Evolutionary conservation across 2,113 vertebrate genomes (phyloP).

Genomic region (Colaptes auratus): DNA sequence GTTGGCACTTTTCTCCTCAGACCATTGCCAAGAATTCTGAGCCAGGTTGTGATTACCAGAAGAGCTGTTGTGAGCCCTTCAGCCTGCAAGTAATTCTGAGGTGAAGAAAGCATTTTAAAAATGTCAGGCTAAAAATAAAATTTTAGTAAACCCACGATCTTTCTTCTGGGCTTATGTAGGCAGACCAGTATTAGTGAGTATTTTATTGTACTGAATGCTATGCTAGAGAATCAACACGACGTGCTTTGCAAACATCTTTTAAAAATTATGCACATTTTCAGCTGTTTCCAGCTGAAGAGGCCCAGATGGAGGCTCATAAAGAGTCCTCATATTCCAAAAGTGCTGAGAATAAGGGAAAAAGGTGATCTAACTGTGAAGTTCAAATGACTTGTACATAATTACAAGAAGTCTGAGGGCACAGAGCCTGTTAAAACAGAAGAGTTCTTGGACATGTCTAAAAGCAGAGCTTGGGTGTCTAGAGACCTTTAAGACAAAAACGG

Average conservation of each 20-base stretch:
- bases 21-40: neutral
- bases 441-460: neutral
- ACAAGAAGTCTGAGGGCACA: neutral
- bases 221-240: neutral
- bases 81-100: constrained; percentile 44
- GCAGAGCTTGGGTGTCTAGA: neutral
- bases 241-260: neutral
- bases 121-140: neutral
- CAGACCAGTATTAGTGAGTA: constrained; percentile 13
- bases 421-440: neutral
- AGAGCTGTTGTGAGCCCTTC: neutral
- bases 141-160: neutral
- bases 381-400: neutral
- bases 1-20: neutral
- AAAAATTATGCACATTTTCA: neutral
- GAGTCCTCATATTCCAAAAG: neutral
- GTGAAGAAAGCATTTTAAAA: constrained; percentile 17
- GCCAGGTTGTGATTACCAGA: neutral
- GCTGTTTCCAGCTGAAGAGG: constrained; percentile 4
- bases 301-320: constrained; percentile 1
- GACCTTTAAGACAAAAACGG: neutral
- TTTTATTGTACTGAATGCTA: neutral
- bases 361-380: neutral
- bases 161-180: neutral
- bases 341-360: constrained; percentile 43